Evolutionary conservation across 2,888 invertebrate species (phyloP), one percentile per base, ranked within the genome.

Genomic region (Drosophila crucigera): DNA sequence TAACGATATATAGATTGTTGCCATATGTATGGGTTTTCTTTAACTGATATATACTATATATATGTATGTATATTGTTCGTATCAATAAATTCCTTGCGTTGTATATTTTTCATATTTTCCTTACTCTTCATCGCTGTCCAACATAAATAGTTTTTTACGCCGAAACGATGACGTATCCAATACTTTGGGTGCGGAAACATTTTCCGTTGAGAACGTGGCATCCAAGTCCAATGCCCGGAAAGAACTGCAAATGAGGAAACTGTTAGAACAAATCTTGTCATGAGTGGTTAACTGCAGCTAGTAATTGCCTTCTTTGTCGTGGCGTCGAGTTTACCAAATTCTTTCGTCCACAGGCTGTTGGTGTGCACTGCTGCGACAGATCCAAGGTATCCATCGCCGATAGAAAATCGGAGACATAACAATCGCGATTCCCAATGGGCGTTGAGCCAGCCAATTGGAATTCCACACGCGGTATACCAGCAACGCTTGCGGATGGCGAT

Each of bases 301-400:
- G 30, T 58, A 89, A 60, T 80, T 60, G 68, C 84, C 64, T 76
- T 52, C 67, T 74, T 80, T 92, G 92, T 50, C 91, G 90, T 1
- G 93, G 93, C 9, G 93, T 93, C 4, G 93, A 93, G 66, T 93
- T 93, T 5, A 91, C 85, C 52, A 92, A 83, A 68, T 86, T 89
- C n/a, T 76, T 72, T 25, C 81, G 69, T n/a, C 76, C 68, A 47
- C 80, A 70, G 31, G 82, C 75, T 10, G 83, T 72, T 0, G 93
- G 92, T 4, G 91, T 91, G 33, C 83, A 80, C n/a, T 90, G 87
- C 25, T 84, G 86, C 3, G 89, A 91, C 3, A 91, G 64, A 11
- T 93, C 91, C 10, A 92, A 65, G 6, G 76, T 81, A 43, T 89
- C 86, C 11, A 86, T 89, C 28, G 83, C 73, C 6, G 73, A 68